A percentile compares a stretch with the other conserved stretches of the same genome.
phyloP scores from a whole-genome alignment of 2,797 vertebrate genomes.

The Petrocephalus schoutedeni region DNA sequence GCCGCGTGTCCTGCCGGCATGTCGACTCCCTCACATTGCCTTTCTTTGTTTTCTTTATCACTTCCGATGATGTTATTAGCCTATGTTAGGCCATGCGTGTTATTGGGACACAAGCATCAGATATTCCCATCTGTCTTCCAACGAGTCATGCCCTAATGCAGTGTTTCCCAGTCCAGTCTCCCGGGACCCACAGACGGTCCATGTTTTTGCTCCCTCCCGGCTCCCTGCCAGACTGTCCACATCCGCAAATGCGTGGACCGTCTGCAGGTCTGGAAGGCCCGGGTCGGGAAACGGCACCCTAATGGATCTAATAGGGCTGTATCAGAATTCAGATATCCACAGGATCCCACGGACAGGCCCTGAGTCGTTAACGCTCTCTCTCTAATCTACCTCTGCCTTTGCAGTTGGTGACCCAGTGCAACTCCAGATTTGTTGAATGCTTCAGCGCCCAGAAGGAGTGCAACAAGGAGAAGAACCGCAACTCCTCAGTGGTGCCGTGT shows the following conservation, averaged over 20 bases:
- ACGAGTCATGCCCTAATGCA: neutral
- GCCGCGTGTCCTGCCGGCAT: neutral
- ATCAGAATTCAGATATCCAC: neutral
- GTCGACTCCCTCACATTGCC: neutral
- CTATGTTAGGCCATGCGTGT: conserved; percentile 1
- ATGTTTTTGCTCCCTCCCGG: neutral
- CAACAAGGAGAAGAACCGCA: conserved; percentile 95
- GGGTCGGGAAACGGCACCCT: neutral
- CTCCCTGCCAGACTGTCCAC: neutral
- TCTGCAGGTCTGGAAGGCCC: neutral
- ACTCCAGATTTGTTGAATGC: conserved; percentile 81
- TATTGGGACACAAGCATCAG: neutral
- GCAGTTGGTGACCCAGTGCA: conserved; percentile 86
- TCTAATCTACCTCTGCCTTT: conserved; percentile 35
- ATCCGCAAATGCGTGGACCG: neutral
- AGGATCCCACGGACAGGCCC: neutral
- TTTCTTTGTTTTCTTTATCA: neutral
- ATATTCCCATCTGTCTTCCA: neutral
- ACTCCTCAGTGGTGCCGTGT: conserved; percentile 90
- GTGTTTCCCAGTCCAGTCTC: neutral
- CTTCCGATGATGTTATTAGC: neutral
- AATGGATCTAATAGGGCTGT: neutral
- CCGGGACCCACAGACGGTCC: neutral
- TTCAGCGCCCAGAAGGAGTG: conserved; percentile 90
- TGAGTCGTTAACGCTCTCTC: neutral